Base-by-base conservation (phyloP, 2,797 vertebrate species). In the Ispidina lecontei region DNA sequence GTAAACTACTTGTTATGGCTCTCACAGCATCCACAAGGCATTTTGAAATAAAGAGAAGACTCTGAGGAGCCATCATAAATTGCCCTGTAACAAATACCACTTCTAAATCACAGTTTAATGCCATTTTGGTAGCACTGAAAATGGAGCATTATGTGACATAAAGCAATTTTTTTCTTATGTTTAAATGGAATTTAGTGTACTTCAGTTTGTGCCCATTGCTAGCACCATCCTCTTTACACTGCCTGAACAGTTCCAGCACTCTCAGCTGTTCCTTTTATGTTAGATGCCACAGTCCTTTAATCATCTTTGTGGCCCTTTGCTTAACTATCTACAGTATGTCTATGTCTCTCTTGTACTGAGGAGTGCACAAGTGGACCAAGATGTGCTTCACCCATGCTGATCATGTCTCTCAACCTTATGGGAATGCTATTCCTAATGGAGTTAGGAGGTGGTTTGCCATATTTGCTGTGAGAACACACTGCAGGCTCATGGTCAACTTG, bases 11-110 rank as follows among this genome's bases (percentile, higher is more conserved):
- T 84, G 12, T 70, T 85, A 49, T 19, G 19, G 12, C 18, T 13
- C 31, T 91, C 55, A 64, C 15, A 67, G 28, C 7, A 87, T 89
- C 44, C 49, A 71, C 17, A 56, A 63, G 16, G n/a, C 54, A 82
- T 80, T 94, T n/a, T 64, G 72, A 87, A 85, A 69, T 74, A 91
- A 79, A 44, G 21, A n/a, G 46, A 80, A 84, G 73, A 80, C 41
- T 82, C 59, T 52, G 37, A 69, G 58, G 23, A 93, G 16, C 33
- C 46, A 59, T 90, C 28, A 37, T 60, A 94, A 91, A 68, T 74
- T 74, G 9, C 28, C 23, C 51, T 72, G 18, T 81, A 47, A 84
- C 37, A 83, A 75, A 76, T 64, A 69, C 18, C 6, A 58, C 12
- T 74, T 78, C 55, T 74, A 81, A 91, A 58, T 58, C 54, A 62